Conservation (phyloP, 1,140 invertebrate genomes). For the Ditylenchus dipsaci region DNA sequence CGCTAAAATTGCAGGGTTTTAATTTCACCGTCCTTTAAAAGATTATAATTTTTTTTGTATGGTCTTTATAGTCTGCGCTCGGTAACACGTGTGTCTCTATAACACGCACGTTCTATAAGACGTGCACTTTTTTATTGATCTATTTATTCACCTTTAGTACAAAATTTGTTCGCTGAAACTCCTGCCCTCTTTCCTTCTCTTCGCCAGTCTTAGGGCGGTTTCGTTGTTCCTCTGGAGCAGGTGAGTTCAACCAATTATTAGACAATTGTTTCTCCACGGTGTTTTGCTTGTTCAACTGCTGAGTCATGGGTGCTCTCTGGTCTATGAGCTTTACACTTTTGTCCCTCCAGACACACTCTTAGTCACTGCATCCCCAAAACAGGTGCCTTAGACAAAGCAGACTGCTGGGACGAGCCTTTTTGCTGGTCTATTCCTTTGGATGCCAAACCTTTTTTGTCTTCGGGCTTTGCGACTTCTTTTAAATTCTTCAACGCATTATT, state of each 20-base stretch:
- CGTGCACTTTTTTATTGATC: too few relatives aligned
- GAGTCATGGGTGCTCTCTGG: not conserved
- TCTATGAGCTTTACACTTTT: not conserved
- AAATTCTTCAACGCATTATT: not conserved
- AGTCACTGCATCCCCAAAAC: too few relatives aligned
- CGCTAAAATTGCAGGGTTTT: not conserved
- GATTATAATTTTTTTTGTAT: too few relatives aligned
- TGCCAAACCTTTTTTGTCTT: too few relatives aligned
- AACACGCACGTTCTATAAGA: too few relatives aligned
- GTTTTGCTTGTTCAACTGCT: not conserved
- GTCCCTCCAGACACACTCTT: too few relatives aligned
- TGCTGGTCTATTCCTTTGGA: too few relatives aligned
- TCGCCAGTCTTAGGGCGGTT: slow-evolving; percentile 5
- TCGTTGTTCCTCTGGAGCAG: not conserved
- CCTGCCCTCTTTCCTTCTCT: not conserved
- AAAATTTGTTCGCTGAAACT: not conserved
- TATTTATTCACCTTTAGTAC: not conserved
- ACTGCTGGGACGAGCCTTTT: too few relatives aligned
- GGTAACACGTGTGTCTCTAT: too few relatives aligned
- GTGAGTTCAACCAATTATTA: not conserved
- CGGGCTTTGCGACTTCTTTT: not conserved
- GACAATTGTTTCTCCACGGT: not conserved
- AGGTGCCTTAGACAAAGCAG: too few relatives aligned
- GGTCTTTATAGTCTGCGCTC: too few relatives aligned
- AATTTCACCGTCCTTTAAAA: not conserved